Evolutionary conservation across 92 coral and sea anemone genomes (phyloP).

Genomic region (Umimayanthus chanpuru): DNA sequence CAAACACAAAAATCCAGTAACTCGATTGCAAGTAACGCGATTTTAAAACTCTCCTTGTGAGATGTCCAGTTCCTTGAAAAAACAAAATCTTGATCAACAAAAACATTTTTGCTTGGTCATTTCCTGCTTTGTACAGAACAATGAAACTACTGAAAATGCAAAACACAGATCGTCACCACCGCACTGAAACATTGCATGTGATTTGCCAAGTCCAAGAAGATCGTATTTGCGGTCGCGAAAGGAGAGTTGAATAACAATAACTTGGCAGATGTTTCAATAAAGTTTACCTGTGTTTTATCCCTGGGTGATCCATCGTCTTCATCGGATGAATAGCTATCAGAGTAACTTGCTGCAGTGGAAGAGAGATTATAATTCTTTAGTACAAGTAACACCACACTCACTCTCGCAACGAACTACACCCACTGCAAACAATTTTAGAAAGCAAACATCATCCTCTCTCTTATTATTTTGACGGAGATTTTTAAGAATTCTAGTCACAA

Average conservation of each 20-base stretch:
- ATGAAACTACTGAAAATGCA: neutral
- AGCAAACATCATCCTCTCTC: constrained; percentile 1
- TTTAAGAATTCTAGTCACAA: neutral
- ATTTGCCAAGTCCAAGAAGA: neutral
- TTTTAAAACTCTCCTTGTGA: constrained; percentile 3
- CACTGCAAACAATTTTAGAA: constrained; percentile 21
- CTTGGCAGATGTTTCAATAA: constrained; percentile 1
- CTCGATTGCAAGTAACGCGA: neutral
- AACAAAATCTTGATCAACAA: neutral
- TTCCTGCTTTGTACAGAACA: neutral
- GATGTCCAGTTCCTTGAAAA: neutral
- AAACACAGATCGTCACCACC: too few species aligned
- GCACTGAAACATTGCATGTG: neutral
- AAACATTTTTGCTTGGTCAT: neutral
- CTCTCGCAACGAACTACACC: constrained; percentile 25
- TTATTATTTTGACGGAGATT: neutral
- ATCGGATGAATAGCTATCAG: constrained; percentile 97
- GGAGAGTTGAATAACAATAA: neutral
- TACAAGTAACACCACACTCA: constrained; percentile 34
- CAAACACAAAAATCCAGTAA: constrained; percentile 2
- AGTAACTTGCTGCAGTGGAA: constrained; percentile 85
- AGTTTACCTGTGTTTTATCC: constrained; percentile 86
- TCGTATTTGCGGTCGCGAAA: neutral
- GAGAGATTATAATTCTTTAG: constrained; percentile 21
- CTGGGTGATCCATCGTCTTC: constrained; percentile 99